These are phyloP conservation scores for Rhimphoctona megacephalus DNA, from an alignment of 2,888 invertebrate genomes.

Conservation along the genomic window DNA sequence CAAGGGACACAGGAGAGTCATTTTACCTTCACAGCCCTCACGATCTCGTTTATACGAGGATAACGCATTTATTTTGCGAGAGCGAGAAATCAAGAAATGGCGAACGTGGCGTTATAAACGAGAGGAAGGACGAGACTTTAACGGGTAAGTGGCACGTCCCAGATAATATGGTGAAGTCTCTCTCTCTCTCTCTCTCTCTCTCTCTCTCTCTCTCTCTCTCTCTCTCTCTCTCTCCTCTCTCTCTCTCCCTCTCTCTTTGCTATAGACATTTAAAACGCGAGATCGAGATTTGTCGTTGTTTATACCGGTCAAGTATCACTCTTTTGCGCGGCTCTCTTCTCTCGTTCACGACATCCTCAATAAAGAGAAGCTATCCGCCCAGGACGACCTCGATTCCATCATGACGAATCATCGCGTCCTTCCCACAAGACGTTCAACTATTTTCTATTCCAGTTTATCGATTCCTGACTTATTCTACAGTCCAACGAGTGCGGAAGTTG, in stretches of 20 bases:
- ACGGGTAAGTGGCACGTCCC: slow-evolving; percentile 82
- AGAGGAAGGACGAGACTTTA: slow-evolving; percentile 83
- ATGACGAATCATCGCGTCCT: slow-evolving; percentile 65
- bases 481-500: slow-evolving; percentile 51
- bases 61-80: slow-evolving; percentile 92
- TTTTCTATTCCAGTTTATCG: slow-evolving; percentile 24
- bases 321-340: slow-evolving; percentile 6
- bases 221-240: slow-evolving; percentile 37
- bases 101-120: slow-evolving; percentile 68
- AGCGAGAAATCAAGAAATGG: slow-evolving; percentile 75
- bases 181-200: slow-evolving; percentile 48
- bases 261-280: slow-evolving; percentile 7
- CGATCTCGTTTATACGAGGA: slow-evolving; percentile 93
- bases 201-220: slow-evolving; percentile 24
- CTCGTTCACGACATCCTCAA: neutral
- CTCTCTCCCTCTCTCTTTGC: slow-evolving; percentile 17
- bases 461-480: slow-evolving; percentile 11
- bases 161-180: slow-evolving; percentile 70
- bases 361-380: slow-evolving; percentile 42
- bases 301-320: slow-evolving; percentile 39
- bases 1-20: slow-evolving; percentile 86
- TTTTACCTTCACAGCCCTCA: slow-evolving; percentile 95
- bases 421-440: slow-evolving; percentile 7
- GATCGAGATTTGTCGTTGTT: slow-evolving; percentile 39
- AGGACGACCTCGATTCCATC: slow-evolving; percentile 73